Evolutionary conservation across 2,113 vertebrate species (phyloP).

Genomic region (Scalopus aquaticus): DNA sequence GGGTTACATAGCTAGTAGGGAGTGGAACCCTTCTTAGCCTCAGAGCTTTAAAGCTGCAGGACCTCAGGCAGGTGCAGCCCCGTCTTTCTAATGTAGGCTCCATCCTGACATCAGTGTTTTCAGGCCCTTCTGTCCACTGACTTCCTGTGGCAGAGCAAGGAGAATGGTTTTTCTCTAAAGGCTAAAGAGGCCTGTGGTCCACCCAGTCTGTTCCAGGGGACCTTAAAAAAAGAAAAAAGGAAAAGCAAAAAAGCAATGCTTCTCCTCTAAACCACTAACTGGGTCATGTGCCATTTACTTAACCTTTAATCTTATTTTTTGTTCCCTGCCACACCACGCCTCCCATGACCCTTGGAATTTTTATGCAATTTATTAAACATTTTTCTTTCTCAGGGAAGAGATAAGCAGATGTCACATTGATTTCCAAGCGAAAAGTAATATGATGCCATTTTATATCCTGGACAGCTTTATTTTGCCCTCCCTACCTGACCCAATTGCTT

Average conservation of each 20-base stretch:
- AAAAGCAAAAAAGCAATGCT: no score
- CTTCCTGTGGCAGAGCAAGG: not conserved
- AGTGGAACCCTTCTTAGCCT: not conserved
- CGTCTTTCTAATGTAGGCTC: not conserved
- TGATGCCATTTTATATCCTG: not conserved
- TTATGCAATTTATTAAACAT: not conserved
- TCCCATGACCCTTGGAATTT: conserved; percentile 16
- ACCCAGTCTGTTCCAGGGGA: not conserved
- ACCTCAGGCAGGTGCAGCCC: not conserved
- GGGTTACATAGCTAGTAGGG: not conserved
- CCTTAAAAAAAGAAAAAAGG: not conserved
- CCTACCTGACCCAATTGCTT: not conserved
- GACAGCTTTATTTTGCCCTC: not conserved
- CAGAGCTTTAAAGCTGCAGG: not conserved
- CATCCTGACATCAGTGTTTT: not conserved
- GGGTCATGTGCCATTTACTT: not conserved
- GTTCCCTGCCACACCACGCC: not conserved
- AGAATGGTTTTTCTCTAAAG: not conserved
- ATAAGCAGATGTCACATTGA: not conserved
- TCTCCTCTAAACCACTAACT: not conserved
- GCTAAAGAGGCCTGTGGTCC: not conserved
- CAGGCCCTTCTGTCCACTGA: not conserved
- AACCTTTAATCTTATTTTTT: conserved; percentile 8
- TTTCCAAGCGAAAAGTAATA: conserved; percentile 14
- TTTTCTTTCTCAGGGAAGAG: not conserved